phyloP scores from a whole-genome alignment of 2,797 vertebrate species.

The Avahi laniger region DNA sequence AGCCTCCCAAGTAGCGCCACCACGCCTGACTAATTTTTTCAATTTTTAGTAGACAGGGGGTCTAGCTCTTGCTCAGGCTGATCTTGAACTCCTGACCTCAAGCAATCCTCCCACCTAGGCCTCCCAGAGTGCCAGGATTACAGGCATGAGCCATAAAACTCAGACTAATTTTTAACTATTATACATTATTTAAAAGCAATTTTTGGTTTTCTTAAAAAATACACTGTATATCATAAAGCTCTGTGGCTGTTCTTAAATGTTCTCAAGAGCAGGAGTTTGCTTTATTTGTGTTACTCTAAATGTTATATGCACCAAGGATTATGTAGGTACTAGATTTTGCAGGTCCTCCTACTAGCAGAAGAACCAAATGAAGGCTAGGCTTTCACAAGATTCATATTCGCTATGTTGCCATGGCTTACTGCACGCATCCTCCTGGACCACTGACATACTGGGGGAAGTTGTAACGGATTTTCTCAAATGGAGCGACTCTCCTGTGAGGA shows the following conservation, averaged over 20 bases:
- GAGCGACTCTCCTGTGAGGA: not conserved
- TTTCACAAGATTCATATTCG: not conserved
- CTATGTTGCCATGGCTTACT: not conserved
- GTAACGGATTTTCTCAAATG: not conserved
- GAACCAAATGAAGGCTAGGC: not conserved
- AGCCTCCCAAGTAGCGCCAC: too few species aligned
- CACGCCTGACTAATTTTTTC: too few species aligned
- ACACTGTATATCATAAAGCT: slow-evolving; percentile 59
- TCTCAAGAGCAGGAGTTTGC: not conserved
- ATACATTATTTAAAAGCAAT: not conserved
- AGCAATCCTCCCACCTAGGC: too few species aligned
- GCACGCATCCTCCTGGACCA: not conserved
- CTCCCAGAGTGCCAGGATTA: too few species aligned
- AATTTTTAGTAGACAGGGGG: too few species aligned
- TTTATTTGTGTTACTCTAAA: slow-evolving; percentile 25
- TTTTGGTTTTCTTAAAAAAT: slow-evolving; percentile 61
- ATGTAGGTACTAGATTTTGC: slow-evolving; percentile 33
- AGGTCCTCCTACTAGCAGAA: not conserved
- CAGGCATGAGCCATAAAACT: too few species aligned
- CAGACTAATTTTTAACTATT: slow-evolving; percentile 43
- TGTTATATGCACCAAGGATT: not conserved
- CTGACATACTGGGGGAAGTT: not conserved
- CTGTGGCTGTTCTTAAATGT: slow-evolving; percentile 54
- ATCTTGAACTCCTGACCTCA: too few species aligned
- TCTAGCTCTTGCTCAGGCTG: too few species aligned